Base-by-base conservation (phyloP, 2,113 vertebrate genomes). In the Spheniscus mendiculus region DNA sequence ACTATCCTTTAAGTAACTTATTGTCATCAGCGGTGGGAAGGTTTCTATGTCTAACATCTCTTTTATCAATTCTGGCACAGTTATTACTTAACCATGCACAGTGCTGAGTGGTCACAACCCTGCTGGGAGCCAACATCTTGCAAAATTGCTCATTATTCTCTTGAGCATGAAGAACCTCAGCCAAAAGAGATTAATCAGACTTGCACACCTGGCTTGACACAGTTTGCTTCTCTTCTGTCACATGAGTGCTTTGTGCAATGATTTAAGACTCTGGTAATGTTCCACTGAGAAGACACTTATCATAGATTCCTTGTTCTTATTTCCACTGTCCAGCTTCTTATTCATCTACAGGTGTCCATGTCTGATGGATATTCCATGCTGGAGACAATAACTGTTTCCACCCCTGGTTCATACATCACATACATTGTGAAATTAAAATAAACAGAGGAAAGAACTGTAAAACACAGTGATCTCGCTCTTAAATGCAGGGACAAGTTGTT, bases 141-240 rank as follows among this genome's bases (percentile, higher is more conserved):
- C 74, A 90, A 65, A 94, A 95, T 77, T 86, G 71, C 50, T 83
- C 42, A 34, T 96, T 96, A 83, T 91, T 97, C 66, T 93, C 81
- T 88, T 95, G 87, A 90, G 63, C 47, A 52, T 63, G 34, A 88
- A 83, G 80, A 94, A 47, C 38, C 50, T 96, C 71, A 93, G 55
- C 82, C 50, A 66, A 38, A 96, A 73, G 45, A 88, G 58, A 93
- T 96, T 91, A 83, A 95, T 96, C 89, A 91, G 66, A 30, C 58
- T 80, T 85, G n/a, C 83, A 78, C 67, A 94, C 83, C 85, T 90
- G 92, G 49, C 42, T 94, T 90, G 93, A 89, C 47, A 52, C 49
- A 73, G 78, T 76, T 96, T 86, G 19, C 50, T 83, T 53, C 55
- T 83, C 82, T 82, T 90, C 27, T 4, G 74, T 88, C 92, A 89